phyloP scores from a whole-genome alignment of 30 jellyfish, hydroid and myxozoan species.

The Aurelia sp. region DNA sequence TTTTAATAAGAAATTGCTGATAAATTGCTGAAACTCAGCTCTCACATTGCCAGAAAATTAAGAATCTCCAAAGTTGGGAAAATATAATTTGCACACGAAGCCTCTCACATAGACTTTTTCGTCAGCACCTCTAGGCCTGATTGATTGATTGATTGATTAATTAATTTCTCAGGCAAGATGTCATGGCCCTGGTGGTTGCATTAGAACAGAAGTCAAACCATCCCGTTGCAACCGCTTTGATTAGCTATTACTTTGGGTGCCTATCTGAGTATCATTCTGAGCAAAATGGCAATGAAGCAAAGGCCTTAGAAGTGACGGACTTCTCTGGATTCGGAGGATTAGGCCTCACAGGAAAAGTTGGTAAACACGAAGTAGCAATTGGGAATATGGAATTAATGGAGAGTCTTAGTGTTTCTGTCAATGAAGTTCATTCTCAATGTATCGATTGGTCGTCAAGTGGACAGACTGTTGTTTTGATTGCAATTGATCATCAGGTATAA shows the following conservation, averaged over 20 bases:
- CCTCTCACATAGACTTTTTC: too few species aligned
- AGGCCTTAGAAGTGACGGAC: constrained; percentile 60
- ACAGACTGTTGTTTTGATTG: constrained; percentile 62
- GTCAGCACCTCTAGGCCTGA: neutral
- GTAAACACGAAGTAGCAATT: constrained; percentile 28
- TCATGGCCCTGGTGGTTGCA: constrained; percentile 68
- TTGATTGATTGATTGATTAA: neutral
- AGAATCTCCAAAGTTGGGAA: too few species aligned
- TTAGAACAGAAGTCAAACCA: constrained; percentile 79
- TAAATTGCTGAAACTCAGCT: too few species aligned
- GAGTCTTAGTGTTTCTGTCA: neutral
- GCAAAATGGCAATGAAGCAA: constrained; percentile 17
- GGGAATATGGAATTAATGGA: constrained; percentile 73
- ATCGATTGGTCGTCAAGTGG: constrained; percentile 46
- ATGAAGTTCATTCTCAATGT: neutral
- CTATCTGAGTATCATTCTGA: constrained; percentile 37
- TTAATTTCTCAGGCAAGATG: constrained; percentile 35
- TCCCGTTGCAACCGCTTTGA: constrained; percentile 84
- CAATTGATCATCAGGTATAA: constrained; percentile 49
- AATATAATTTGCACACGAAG: too few species aligned
- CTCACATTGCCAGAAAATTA: too few species aligned
- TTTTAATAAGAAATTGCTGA: too few species aligned
- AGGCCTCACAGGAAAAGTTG: constrained; percentile 66
- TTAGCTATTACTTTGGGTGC: constrained; percentile 70
- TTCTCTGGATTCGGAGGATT: constrained; percentile 50